Percentiles rank a stretch among this genome's conserved stretches.
These are phyloP conservation scores for Chymomyza caudatula DNA, from an alignment of 2,888 invertebrate genomes.

Conservation along the genomic window DNA sequence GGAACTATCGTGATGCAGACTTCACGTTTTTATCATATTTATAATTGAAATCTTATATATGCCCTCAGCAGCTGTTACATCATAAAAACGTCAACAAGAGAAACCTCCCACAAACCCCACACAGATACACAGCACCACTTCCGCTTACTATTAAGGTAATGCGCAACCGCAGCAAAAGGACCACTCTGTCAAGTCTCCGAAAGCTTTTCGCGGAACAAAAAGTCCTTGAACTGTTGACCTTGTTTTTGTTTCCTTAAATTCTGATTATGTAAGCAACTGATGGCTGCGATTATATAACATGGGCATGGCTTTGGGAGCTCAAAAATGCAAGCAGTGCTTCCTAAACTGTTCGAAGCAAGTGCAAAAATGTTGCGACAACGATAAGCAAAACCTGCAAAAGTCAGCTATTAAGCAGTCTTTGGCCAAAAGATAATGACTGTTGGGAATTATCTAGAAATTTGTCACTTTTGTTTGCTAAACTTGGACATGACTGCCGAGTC, in stretches of 20 bases:
- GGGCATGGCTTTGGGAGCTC: slow-evolving; percentile 12
- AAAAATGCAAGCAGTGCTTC: slow-evolving; percentile 28
- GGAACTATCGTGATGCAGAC: background rate
- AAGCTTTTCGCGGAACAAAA: slow-evolving; percentile 26
- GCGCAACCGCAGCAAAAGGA: slow-evolving; percentile 24
- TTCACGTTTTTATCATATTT: background rate
- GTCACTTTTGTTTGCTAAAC: slow-evolving; percentile 16
- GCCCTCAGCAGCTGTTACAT: slow-evolving; percentile 50
- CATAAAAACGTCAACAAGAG: slow-evolving; percentile 53
- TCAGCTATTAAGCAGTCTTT: background rate
- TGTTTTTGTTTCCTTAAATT: slow-evolving; percentile 42
- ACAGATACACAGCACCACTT: slow-evolving; percentile 13
- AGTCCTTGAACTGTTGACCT: slow-evolving; percentile 73
- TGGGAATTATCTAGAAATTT: slow-evolving; percentile 40
- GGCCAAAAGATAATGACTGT: slow-evolving; percentile 23
- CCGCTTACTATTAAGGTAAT: slow-evolving; percentile 22
- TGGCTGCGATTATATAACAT: slow-evolving; percentile 25
- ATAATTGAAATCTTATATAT: background rate
- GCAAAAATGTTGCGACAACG: background rate
- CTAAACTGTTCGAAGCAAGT: background rate
- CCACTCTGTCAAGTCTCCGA: slow-evolving; percentile 5
- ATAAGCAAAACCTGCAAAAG: slow-evolving; percentile 32
- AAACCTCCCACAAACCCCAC: slow-evolving; percentile 17
- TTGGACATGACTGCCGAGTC: background rate
- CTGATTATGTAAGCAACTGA: slow-evolving; percentile 48